Evolutionary conservation across 2,888 invertebrate genomes (phyloP), one percentile per base, ranked within the genome.

Genomic region (Frankliniella intonsa): DNA sequence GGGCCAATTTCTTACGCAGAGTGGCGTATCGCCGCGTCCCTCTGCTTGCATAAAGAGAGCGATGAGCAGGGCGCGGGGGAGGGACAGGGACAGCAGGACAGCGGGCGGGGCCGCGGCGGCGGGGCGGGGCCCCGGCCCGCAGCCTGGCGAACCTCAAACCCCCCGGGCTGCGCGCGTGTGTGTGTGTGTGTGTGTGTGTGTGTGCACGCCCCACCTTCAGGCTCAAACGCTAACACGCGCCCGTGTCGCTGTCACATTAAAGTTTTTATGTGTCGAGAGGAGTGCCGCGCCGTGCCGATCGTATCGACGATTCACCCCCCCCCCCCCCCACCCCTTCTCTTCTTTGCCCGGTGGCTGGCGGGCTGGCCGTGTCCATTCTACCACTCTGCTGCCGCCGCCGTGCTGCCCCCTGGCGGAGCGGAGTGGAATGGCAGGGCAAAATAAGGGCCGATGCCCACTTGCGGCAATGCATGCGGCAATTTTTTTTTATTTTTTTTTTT

Each of bases 181-280:
- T 5, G 55, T 55, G 55, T 55, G 55, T 55, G 55, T 55, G 55
- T 55, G 55, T 55, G 55, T 55, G 55, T 55, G 55, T 14, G 55
- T 14, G 55, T 1, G 55, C 14, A 22, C 69, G 22, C 69, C 69
- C 69, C 69, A 12, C 69, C 69, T 76, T 76, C 12, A 22, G 69
- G 69, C 69, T 22, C 69, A 76, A 76, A 76, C 25, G 69, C 69
- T 76, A 22, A 22, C 69, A 76, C 69, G 69, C 69, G 69, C 69
- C 69, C 69, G 69, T 76, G 69, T 76, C 25, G 69, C 69, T 76
- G 69, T 76, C 69, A 76, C 69, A 76, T 76, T 76, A 76, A 76
- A 76, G 69, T 76, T 76, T 76, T 76, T 76, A 76, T 76, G 69
- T 76, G 69, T 76, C 69, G 22, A 76, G 69, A 22, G 69, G 69